Percentiles rank a stretch among this genome's conserved stretches.
Conservation (phyloP, 1,140 invertebrate genomes). For the Neoseiulus cucumeris region DNA sequence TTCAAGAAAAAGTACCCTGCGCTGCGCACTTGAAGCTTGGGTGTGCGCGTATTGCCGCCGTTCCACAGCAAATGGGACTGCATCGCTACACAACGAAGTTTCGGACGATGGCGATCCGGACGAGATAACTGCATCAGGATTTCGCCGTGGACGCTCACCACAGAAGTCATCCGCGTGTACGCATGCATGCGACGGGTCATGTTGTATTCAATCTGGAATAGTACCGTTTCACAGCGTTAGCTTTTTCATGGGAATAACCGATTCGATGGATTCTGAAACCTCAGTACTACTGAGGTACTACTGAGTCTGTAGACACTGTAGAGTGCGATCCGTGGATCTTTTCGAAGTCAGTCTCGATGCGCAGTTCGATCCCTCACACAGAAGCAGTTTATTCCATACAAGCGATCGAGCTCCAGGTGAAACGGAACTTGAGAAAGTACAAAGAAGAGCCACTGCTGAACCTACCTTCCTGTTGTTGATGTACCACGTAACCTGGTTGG, state of each 20-base stretch:
- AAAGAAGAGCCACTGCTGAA: too few species aligned
- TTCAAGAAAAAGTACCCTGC: neutral
- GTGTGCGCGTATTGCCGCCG: neutral
- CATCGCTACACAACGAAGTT: neutral
- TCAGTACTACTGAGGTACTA: too few species aligned
- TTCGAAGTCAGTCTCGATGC: too few species aligned
- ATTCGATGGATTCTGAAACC: too few species aligned
- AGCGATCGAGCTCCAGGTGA: too few species aligned
- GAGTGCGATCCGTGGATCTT: too few species aligned
- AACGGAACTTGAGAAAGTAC: too few species aligned
- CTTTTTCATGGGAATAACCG: too few species aligned
- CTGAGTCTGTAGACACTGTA: too few species aligned
- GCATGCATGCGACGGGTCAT: neutral
- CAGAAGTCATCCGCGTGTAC: neutral
- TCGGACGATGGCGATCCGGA: neutral
- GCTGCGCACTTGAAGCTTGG: neutral
- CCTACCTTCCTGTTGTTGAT: neutral
- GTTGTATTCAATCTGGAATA: neutral
- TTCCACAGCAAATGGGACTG: neutral
- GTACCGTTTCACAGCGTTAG: neutral
- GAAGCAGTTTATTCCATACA: too few species aligned
- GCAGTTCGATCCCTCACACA: too few species aligned
- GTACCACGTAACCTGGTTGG: neutral
- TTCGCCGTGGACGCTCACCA: neutral
- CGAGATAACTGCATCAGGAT: neutral